Evolutionary conservation across 2,888 invertebrate species (phyloP), one percentile per base, ranked within the genome.

Genomic region (Lucinisca nassula): DNA sequence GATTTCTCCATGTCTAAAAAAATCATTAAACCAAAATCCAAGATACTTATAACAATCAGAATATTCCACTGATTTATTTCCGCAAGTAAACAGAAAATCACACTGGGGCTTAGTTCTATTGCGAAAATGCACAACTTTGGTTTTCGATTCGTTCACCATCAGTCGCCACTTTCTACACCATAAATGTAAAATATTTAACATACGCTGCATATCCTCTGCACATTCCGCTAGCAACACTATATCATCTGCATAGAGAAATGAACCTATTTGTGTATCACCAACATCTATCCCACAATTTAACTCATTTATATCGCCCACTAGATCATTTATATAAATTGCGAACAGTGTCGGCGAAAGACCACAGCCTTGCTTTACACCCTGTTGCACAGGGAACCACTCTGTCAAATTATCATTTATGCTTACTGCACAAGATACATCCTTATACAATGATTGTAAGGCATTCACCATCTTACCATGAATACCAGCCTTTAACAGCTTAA

Each of bases 1-100:
- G 73, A 35, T 24, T n/a, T 37, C 24, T 73, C 37, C n/a, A 73
- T 14, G 73, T 73, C 73, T 30, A 73, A 40, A 21, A 37, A 6
- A 27, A n/a, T 87, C 78, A 24, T 84, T 51, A 30, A 87, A 76
- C 87, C 84, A 87, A 1, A 87, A 21, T 17, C 87, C 87, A 49
- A 82, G 49, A 70, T 87, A 87, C 38, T 82, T 86, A 27, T 86
- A 82, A 21, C 61, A 51, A 10, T 76, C 61, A 37, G 35, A 55
- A 6, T 51, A n/a, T 8, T 82, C 40, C 10, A 81, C 8, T 4
- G 32, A 4, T 32, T 58, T 14, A 24, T 51, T 6, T 30, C 81
- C 81, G 58, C 81, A 73, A 35, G 37, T 61, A 21, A 76, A 35
- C 2, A 14, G 2, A 32, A 24, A 40, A 40, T 24, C 67, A 75